Percentiles rank a stretch among this genome's conserved stretches.
Conservation (phyloP, 2,888 invertebrate genomes). For the Dinocampus coccinellae region DNA sequence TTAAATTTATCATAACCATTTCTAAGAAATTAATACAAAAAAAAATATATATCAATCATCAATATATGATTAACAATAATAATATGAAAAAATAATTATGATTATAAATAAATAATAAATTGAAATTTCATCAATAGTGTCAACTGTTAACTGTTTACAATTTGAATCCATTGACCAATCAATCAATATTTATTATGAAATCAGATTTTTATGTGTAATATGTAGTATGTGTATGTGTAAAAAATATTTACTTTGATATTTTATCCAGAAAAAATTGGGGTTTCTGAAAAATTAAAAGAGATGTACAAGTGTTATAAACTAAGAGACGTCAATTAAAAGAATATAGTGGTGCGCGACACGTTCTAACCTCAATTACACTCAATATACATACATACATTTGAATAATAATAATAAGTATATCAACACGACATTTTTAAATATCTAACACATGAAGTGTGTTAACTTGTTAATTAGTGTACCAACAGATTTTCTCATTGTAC, state of each 20-base stretch:
- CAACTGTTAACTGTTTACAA: no score
- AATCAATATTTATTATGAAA: no score
- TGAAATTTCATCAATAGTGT: no score
- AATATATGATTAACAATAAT: neutral
- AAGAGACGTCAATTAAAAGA: no score
- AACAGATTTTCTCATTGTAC: slow-evolving; percentile 11
- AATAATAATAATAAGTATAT: neutral
- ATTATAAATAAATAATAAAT: no score
- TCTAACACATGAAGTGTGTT: neutral
- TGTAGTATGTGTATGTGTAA: neutral
- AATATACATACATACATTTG: neutral
- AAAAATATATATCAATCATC: neutral
- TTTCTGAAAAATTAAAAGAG: no score
- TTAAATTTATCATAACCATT: neutral
- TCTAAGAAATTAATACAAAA: neutral
- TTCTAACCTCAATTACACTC: slow-evolving; percentile 28
- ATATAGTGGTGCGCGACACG: neutral
- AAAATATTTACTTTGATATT: neutral
- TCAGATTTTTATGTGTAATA: no score
- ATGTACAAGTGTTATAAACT: no score
- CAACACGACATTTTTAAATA: neutral
- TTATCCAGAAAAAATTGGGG: neutral
- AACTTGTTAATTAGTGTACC: neutral
- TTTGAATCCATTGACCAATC: no score
- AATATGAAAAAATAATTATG: no score